Evolutionary conservation across 2,113 vertebrate species (phyloP), one percentile per base, ranked within the genome.

Genomic region (Ceuthmochares aereus): DNA sequence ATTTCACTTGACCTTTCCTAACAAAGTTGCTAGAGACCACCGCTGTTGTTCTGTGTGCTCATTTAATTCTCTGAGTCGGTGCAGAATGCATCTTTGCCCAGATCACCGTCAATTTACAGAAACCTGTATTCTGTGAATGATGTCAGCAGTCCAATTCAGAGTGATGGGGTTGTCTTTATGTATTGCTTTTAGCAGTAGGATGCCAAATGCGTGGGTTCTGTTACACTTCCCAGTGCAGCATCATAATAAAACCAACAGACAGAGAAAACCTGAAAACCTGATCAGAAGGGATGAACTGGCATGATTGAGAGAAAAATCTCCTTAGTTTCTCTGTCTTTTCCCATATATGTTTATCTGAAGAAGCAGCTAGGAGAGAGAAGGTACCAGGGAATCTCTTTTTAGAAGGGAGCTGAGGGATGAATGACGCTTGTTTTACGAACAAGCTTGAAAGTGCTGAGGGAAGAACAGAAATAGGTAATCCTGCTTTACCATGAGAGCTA

Each of bases 141-240:
- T 9, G 10, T 56, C 45, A 76, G 52, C 69, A 70, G 60, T 47
- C 8, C 32, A 51, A 2, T 42, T 73, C 21, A 40, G 36, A 37
- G 34, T 14, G 2, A 2, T 37, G 37, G 22, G 27, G 77, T 51
- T 80, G 30, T 43, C 51, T 80, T 1, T 12, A 10, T 13, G 9
- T 43, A 22, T 55, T n/a, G 17, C 43, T 70, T 59, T 13, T 30
- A 45, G 20, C 43, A 26, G 34, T 20, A 9, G 45, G 34, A 18
- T 18, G 51, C 37, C 4, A 0, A 8, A 1, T 5, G 20, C 0
- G 0, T 59, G 67, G 55, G 45, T 45, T 63, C 20, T 76, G 25
- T 45, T 58, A 56, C 9, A 1, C 8, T 40, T 67, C 4, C 22
- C 67, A 64, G 40, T 17, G 32, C 32, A 20, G 34, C 29, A 11